Percentiles rank a stretch among this genome's conserved stretches.
Conservation (phyloP, 1,140 invertebrate species). For the Drosophila parabipectinata region DNA sequence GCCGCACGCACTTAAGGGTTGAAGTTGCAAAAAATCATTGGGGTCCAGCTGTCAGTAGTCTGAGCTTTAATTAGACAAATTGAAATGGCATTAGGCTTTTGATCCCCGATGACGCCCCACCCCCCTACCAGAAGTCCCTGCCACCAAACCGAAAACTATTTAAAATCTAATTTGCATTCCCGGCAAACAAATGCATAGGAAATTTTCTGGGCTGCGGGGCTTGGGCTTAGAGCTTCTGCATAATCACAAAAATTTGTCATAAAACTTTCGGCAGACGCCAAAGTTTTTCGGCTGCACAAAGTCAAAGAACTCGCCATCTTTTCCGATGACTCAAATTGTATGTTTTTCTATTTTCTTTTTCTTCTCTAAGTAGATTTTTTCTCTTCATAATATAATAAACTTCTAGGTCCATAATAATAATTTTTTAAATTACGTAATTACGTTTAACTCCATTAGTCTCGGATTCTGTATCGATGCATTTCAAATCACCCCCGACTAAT, state of each 20-base stretch:
- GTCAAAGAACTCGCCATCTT: slow-evolving; percentile 47
- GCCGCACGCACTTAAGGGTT: slow-evolving; percentile 54
- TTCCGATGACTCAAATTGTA: slow-evolving; percentile 23
- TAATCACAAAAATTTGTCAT: slow-evolving; percentile 78
- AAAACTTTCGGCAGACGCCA: slow-evolving; percentile 69
- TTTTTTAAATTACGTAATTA: no score
- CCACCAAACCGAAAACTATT: slow-evolving; percentile 74
- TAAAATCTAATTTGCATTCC: slow-evolving; percentile 78
- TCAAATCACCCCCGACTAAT: no score
- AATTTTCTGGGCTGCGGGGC: slow-evolving; percentile 25
- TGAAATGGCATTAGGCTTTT: slow-evolving; percentile 68
- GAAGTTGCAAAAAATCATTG: slow-evolving; percentile 9
- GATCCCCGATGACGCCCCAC: slow-evolving; percentile 22
- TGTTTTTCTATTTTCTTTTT: neutral
- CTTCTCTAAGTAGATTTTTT: neutral
- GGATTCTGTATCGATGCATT: no score
- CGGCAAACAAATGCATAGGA: slow-evolving; percentile 55
- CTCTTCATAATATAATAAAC: no score
- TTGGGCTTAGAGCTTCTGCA: slow-evolving; percentile 24
- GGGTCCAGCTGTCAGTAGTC: slow-evolving; percentile 44
- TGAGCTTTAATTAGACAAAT: slow-evolving; percentile 64
- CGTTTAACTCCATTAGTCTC: no score
- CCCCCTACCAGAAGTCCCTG: neutral
- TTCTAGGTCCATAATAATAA: no score
- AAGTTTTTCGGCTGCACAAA: slow-evolving; percentile 58